Evolutionary conservation across 2,888 invertebrate species (phyloP).

Genomic region (Salticus scenicus): DNA sequence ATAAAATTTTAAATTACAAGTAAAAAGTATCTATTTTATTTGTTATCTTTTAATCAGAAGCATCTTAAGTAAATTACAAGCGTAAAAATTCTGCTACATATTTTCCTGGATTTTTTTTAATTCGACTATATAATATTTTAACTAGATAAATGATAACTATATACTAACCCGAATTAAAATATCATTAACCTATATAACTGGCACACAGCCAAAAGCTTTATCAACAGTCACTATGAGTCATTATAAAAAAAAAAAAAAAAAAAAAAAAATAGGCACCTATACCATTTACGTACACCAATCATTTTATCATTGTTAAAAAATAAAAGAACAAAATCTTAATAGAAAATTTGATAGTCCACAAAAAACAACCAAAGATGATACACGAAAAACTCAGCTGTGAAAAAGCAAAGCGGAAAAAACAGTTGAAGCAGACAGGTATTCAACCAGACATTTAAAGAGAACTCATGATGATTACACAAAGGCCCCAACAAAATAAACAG

Average conservation of each 20-base stretch:
- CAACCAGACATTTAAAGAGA: conserved; percentile 19
- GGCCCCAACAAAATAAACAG: conserved; percentile 40
- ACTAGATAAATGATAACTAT: no score
- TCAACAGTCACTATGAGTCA: conserved; percentile 18
- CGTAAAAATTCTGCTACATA: no score
- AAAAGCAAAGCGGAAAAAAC: not conserved
- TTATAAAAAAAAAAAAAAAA: conserved; percentile 24
- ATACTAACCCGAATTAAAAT: not conserved
- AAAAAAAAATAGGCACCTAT: conserved; percentile 6
- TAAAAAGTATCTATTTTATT: no score
- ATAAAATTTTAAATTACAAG: no score
- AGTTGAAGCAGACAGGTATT: not conserved
- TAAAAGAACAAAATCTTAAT: not conserved
- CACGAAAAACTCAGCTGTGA: not conserved
- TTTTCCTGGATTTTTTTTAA: no score
- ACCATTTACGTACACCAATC: conserved; percentile 3
- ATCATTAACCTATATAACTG: not conserved
- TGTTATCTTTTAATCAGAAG: no score
- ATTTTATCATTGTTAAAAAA: not conserved
- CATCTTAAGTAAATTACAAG: no score
- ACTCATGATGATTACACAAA: not conserved
- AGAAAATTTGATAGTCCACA: not conserved
- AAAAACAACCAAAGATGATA: not conserved
- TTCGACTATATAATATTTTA: no score
- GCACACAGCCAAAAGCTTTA: conserved; percentile 11